Percentiles rank a stretch among this genome's conserved stretches.
Evolutionary conservation across 2,797 vertebrate genomes (phyloP).

Genomic region (Hybognathus amarus): DNA sequence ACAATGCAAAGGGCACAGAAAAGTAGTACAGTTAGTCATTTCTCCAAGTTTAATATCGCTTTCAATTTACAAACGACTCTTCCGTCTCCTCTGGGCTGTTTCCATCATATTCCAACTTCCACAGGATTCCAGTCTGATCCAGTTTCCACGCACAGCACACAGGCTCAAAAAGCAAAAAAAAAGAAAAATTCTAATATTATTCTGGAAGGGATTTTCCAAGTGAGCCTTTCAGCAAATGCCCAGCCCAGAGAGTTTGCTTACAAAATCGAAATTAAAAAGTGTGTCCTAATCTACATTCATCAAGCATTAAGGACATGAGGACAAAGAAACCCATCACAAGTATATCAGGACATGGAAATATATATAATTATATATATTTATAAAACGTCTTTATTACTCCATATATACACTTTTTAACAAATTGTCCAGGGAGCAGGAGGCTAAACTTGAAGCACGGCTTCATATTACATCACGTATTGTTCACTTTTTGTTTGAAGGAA

Average conservation of each 20-base stretch:
- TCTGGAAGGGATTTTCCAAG: conserved; percentile 18
- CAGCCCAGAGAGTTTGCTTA: conserved; percentile 70
- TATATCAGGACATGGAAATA: conserved; percentile 85
- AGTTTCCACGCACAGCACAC: conserved; percentile 57
- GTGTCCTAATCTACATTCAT: conserved; percentile 68
- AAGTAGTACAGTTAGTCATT: conserved; percentile 71
- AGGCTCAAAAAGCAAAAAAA: conserved; percentile 42
- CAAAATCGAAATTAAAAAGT: conserved; percentile 49
- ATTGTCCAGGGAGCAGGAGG: conserved; percentile 76
- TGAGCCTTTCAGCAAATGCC: conserved; percentile 59
- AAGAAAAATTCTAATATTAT: conserved; percentile 39
- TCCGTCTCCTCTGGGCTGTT: conserved; percentile 57
- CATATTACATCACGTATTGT: conserved; percentile 69
- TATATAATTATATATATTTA: conserved; percentile 79
- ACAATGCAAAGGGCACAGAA: conserved; percentile 68
- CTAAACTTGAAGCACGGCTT: conserved; percentile 77
- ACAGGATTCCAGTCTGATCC: conserved; percentile 27
- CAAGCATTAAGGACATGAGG: conserved; percentile 79
- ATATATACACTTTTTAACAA: conserved; percentile 96
- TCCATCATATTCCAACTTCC: conserved; percentile 18
- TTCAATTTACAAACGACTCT: conserved; percentile 78
- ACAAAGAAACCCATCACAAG: conserved; percentile 81
- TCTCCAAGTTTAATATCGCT: conserved; percentile 68
- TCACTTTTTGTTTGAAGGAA: conserved; percentile 58
- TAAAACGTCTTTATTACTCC: conserved; percentile 85